Evolutionary conservation across 1,140 invertebrate genomes (phyloP), one percentile per base, ranked within the genome.

Genomic region (Lethocerus indicus): DNA sequence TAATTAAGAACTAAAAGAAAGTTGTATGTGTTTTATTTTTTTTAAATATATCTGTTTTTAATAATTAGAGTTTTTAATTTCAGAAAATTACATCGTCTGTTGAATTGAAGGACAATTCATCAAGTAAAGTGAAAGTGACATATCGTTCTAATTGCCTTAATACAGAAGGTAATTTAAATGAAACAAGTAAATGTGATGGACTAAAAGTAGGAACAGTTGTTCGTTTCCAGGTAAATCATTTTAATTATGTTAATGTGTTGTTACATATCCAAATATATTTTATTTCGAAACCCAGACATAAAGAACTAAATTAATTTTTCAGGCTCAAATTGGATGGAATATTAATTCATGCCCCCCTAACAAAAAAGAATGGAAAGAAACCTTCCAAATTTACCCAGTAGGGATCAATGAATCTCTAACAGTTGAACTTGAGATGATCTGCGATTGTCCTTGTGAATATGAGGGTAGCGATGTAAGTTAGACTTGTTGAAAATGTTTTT

Each of bases 71-170:
- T 25, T 43, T 23, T 47, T 47, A 50, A 46, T 61, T 71, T 51
- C 57, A 83, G 83, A 85, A 85, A 83, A 95, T 96, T 59, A 86
- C 87, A 9, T 93, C 88, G 14, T 80, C 83, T 0, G 81, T 95
- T 1, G 84, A 89, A 68, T 80, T 96, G 75, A 89, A 88, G 64
- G 87, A 92, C 56, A 92, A 87, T 52, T 82, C 87, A 16, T 81
- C 79, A 41, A 83, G 83, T 56, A 75, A 80, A 27, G 70, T 97
- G 0, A 82, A 84, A 62, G 75, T 98, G 13, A 79, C 76, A 40
- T 97, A 96, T 65, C 82, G 78, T 58, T 92, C 91, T 0, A 81
- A 77, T 35, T 97, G 94, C 61, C 66, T 88, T 40, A 79, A 79
- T 65, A 57, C 61, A 59, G 60, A 26, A 46, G 68, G 69, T 48